A percentile compares a stretch with the other conserved stretches of the same genome.
phyloP scores from a whole-genome alignment of 1,140 invertebrate species.

The Temnothorax nylanderi region DNA sequence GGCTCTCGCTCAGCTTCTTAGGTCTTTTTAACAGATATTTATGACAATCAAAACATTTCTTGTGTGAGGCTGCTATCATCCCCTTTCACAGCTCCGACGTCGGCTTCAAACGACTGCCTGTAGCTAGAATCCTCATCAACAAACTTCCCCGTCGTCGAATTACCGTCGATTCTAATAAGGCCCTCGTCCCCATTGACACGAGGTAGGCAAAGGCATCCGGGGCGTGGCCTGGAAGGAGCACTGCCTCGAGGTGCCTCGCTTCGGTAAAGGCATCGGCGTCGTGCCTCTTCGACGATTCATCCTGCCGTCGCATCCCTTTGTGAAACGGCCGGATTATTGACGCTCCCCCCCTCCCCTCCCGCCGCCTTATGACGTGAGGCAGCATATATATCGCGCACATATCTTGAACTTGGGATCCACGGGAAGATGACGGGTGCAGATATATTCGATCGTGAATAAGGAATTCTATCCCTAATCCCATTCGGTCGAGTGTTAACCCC shows the following conservation, averaged over 20 bases:
- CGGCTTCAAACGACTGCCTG: conserved; percentile 62
- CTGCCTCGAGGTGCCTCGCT: conserved; percentile 68
- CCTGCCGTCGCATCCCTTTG: conserved; percentile 71
- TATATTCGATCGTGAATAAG: conserved; percentile 56
- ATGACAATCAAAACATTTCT: neutral
- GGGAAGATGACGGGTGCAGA: conserved; percentile 51
- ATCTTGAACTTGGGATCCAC: conserved; percentile 45
- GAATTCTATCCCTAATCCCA: conserved; percentile 38
- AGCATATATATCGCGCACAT: conserved; percentile 51
- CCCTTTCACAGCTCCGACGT: conserved; percentile 23
- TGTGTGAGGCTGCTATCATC: neutral
- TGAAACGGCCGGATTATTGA: conserved; percentile 70
- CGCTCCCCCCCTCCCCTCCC: conserved; percentile 20
- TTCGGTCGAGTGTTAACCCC: conserved; percentile 43
- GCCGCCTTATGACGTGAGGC: conserved; percentile 23
- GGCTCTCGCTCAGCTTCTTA: neutral
- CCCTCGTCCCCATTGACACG: conserved; percentile 74
- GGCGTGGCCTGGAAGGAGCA: conserved; percentile 67
- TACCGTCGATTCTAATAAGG: conserved; percentile 80
- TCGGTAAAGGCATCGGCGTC: conserved; percentile 69
- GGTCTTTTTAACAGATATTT: conserved; percentile 22
- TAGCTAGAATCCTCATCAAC: conserved; percentile 76
- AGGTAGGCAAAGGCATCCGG: conserved; percentile 73
- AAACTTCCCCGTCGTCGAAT: conserved; percentile 78
- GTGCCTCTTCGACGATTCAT: conserved; percentile 71